Percentiles rank a stretch among this genome's conserved stretches.
Conservation (phyloP, 2,797 vertebrate species). For the Periophthalmus magnuspinnatus region DNA sequence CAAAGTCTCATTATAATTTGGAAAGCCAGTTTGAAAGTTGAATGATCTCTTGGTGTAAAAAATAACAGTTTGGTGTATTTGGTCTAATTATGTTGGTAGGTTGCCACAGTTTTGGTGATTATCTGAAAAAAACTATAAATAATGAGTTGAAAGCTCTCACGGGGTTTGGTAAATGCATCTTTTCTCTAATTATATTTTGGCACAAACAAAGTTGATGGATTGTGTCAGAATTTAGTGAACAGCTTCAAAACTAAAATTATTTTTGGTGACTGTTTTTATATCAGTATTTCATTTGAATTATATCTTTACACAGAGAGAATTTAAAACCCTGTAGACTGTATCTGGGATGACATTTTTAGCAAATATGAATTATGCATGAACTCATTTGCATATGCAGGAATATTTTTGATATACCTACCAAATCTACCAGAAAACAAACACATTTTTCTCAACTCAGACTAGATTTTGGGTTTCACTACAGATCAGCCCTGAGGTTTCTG, state of each 20-base stretch:
- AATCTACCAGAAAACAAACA: no score
- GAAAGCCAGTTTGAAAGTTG: not conserved
- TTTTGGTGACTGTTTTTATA: not conserved
- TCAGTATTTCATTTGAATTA: not conserved
- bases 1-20: not conserved
- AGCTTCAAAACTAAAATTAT: not conserved
- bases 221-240: not conserved
- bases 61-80: not conserved
- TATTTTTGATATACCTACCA: no score
- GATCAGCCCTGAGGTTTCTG: no score
- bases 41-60: not conserved
- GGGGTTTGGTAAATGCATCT: not conserved
- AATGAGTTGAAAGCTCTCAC: constrained; percentile 1
- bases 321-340: not conserved
- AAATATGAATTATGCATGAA: not conserved
- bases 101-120: not conserved
- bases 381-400: not conserved
- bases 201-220: not conserved
- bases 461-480: no score
- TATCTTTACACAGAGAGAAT: not conserved
- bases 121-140: not conserved
- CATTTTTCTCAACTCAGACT: no score
- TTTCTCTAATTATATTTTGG: constrained; percentile 3
- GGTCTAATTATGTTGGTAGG: not conserved
- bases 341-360: not conserved